Evolutionary conservation across 2,797 vertebrate genomes (phyloP), one percentile per base, ranked within the genome.

Genomic region (Pogonophryne albipinna): DNA sequence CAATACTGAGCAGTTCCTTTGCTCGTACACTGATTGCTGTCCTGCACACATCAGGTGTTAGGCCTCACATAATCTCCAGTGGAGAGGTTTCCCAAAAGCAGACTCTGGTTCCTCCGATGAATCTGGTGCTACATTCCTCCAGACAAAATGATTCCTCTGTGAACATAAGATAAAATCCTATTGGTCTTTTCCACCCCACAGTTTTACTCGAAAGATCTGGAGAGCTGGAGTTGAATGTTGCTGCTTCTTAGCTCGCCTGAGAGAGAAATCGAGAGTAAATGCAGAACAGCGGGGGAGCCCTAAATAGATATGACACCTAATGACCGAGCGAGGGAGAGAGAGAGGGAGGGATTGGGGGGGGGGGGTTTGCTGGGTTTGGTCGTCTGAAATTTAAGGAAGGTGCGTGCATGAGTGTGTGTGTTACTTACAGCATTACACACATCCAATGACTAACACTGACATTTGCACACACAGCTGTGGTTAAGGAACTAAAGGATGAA

Each of bases 251-350:
- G 70, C 82, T 80, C 91, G 86, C 85, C 51, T 38, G 46, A 66
- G 74, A 69, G 77, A 63, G 72, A 63, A 72, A 78, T 55, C 31
- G 74, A 80, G 80, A 84, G 84, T 66, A 83, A 89, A 89, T 63
- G 66, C 89, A 82, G 75, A 79, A 71, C 89, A 83, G 87, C 69
- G 31, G 61, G 23, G 68, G 62, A 83, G 84, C 91, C 79, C 38
- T 81, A 95, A 94, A 94, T 95, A 94, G 93, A 93, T 79, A 62
- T 91, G 90, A 91, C 84, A 85, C 85, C 78, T 9, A 87, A 77
- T 59, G 85, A 87, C 56, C 76, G 84, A 38, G 34, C 34, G 83
- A 85, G 80, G 49, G 70, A 66, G 27, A 27, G 27, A 78, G 23
- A 4, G 84, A 38, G 7, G 6, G 83, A 85, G 80, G 49, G 68